Evolutionary conservation across 2,888 invertebrate species (phyloP).

Genomic region (Eupeodes luniger): DNA sequence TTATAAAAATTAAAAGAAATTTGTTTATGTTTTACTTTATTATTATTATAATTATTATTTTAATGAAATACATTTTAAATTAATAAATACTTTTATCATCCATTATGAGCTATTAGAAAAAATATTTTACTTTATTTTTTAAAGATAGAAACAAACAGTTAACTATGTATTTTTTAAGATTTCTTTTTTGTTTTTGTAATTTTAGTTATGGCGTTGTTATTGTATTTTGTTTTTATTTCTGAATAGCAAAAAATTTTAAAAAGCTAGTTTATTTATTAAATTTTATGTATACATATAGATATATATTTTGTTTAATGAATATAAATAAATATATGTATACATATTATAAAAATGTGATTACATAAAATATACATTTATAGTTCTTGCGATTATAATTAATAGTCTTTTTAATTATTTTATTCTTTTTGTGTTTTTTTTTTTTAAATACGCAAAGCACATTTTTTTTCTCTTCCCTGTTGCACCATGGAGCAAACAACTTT

Average conservation of each 20-base stretch:
- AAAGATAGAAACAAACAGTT: conserved; percentile 45
- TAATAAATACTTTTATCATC: conserved; percentile 72
- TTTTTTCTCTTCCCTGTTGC: conserved; percentile 49
- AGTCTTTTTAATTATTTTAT: conserved; percentile 32
- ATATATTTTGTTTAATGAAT: conserved; percentile 35
- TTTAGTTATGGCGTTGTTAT: conserved; percentile 71
- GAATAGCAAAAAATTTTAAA: conserved; percentile 74
- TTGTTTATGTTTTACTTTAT: background rate
- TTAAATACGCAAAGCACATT: conserved; percentile 64
- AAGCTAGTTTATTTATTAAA: conserved; percentile 69
- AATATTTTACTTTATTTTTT: background rate
- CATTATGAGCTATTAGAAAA: conserved; percentile 63
- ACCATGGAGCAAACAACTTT: conserved; percentile 48
- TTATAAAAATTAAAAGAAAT: conserved; percentile 31
- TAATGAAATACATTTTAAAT: conserved; percentile 64
- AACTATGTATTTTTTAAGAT: conserved; percentile 14
- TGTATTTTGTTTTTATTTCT: conserved; percentile 47
- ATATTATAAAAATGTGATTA: conserved; percentile 59
- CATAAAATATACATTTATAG: conserved; percentile 69
- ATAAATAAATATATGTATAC: conserved; percentile 26
- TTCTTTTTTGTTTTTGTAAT: conserved; percentile 37
- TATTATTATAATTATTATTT: conserved; percentile 5
- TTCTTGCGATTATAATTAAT: conserved; percentile 54
- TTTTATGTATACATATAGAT: conserved; percentile 47
- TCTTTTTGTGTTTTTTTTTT: conserved; percentile 7